Evolutionary conservation across 2,888 invertebrate species (phyloP), one percentile per base, ranked within the genome.

Genomic region (Heliconius erato): DNA sequence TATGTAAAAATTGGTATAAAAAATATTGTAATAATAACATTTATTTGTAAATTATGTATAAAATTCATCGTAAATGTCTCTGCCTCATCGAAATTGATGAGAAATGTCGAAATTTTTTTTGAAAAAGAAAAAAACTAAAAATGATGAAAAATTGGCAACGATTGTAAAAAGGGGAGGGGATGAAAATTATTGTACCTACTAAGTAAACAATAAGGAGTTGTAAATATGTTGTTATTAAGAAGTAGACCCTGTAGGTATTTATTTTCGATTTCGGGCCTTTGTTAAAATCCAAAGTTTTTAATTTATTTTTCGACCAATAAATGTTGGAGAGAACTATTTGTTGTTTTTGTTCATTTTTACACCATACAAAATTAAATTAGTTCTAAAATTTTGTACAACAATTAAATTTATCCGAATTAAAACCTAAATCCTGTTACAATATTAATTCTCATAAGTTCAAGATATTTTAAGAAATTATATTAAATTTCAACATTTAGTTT

Each of bases 271-370:
- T 96, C 92, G 92, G 95, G 93, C 95, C 95, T 96, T 94, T 94
- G 95, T 96, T 95, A 92, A 94, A 93, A 94, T 95, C 95, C 95
- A 96, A 96, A 95, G 95, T 96, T 95, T 94, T 95, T 96, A 93
- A 96, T 95, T 96, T 96, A 96, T 96, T 96, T 96, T 96, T 96
- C 95, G 95, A 96, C 95, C 95, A 96, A 96, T 96, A 96, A 96
- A 96, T 95, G 95, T 96, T 95, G 95, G 95, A 95, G 93, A 95
- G 95, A 94, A 95, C 90, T 92, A 92, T 88, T 87, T 88, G 86
- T 88, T 90, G 90, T 90, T 89, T 93, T 91, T 84, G 79, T 84
- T 84, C 76, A 77, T 65, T 65, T 11, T 44, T 12, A 32, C 6
- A 40, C 65, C 26, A 40, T 19, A 4, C 3, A 26, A 26, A 63